These are phyloP conservation scores for Tridacna gigas DNA, from an alignment of 2,888 invertebrate genomes.

Conservation along the genomic window DNA sequence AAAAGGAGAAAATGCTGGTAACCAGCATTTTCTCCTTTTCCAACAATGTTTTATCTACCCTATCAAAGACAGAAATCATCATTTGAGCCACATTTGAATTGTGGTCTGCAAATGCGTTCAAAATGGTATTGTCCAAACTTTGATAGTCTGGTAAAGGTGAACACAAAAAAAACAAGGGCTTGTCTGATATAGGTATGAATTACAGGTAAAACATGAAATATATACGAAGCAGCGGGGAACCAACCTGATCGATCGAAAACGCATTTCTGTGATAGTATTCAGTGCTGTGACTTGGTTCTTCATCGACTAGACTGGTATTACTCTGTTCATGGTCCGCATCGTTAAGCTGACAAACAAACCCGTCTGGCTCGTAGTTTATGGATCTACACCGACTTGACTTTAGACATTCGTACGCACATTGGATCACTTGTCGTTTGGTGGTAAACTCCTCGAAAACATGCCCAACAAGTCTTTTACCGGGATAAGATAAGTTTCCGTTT, in stretches of 20 bases:
- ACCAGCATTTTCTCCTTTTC: too few relatives aligned
- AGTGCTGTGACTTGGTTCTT: constrained; percentile 33
- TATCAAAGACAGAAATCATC: too few relatives aligned
- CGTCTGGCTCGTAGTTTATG: constrained; percentile 73
- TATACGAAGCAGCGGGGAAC: background rate
- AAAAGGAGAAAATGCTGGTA: too few relatives aligned
- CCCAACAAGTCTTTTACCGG: constrained; percentile 63
- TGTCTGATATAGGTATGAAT: too few relatives aligned
- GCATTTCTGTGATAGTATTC: constrained; percentile 75
- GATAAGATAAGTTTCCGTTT: constrained; percentile 61
- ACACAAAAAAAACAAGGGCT: too few relatives aligned
- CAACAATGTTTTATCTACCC: too few relatives aligned
- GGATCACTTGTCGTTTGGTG: constrained; percentile 69
- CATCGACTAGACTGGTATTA: constrained; percentile 54
- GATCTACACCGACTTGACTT: constrained; percentile 71
- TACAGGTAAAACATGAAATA: too few relatives aligned
- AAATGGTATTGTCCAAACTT: too few relatives aligned
- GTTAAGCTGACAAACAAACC: constrained; percentile 75
- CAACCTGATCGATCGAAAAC: constrained; percentile 75
- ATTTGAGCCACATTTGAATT: too few relatives aligned
- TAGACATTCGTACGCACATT: constrained; percentile 80
- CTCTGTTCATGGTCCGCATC: constrained; percentile 70
- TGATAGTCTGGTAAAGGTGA: too few relatives aligned
- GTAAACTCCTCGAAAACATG: constrained; percentile 67
- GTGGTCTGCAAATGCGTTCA: too few relatives aligned